Evolutionary conservation across 2,888 invertebrate species (phyloP), one percentile per base, ranked within the genome.

Genomic region (Criorhina ranunculi): DNA sequence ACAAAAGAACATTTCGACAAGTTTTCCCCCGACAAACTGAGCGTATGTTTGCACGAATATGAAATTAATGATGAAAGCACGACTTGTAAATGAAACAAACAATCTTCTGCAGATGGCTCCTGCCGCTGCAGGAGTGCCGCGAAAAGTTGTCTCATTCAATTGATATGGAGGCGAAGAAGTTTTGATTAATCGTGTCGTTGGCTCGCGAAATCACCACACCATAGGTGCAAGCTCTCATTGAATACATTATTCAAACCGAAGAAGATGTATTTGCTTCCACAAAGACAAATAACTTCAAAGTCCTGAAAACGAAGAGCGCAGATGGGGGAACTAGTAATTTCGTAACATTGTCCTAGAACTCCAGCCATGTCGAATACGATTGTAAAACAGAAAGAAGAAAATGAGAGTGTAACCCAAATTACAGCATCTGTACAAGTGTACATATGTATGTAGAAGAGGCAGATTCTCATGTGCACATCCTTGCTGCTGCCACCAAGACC

Each of bases 391-490:
- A 69, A 31, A 37, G 4, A 33, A 37, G 31, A 60, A 82, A 76
- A 69, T 76, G 37, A 82, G 77, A 82, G 33, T 66, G 40, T 66
- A 82, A 77, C 82, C 82, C 53, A 77, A 72, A 77, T 77, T 59
- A 77, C 60, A 66, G 40, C 44, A 60, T 66, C 31, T 80, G 55
- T 53, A 46, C 33, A 15, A 70, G 62, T 57, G 24, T 24, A 24
- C 17, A 59, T 31, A 29, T 57, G 24, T 24, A 24, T 12, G 66
- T 31, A 29, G 15, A 12, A 49, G 37, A 57, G 15, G 3, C 49
- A 11, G 40, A 57, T 64, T 69, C 62, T 57, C 49, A 33, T 64
- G 64, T 51, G 24, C 33, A 64, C 49, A 57, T 67, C 81, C 60
- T 77, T 72, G 66, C 70, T 72, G 70, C 42, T 76, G 46, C 70